Evolutionary conservation across 1,140 invertebrate species (phyloP), one percentile per base, ranked within the genome.

Genomic region (Drosophila athabasca): DNA sequence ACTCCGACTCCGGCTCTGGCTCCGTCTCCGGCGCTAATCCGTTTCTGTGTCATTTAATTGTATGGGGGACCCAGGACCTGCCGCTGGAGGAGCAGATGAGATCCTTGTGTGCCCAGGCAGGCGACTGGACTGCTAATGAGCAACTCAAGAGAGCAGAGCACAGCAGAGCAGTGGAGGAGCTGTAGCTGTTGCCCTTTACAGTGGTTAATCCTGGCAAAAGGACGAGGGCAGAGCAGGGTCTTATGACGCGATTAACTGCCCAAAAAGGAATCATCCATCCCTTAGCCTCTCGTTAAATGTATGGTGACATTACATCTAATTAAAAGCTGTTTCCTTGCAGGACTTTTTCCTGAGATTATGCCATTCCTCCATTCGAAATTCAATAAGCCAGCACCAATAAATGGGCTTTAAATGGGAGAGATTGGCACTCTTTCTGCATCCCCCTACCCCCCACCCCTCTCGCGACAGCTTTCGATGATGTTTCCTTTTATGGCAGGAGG

Each of bases 281-380:
- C 29, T 9, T 22, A 22, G 29, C 51, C 22, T 46, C 78, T 69
- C 83, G 81, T 85, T 87, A 76, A 62, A 69, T 65, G 35, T 64
- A 73, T 65, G 35, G 3, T 55, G 66, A 67, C 75, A 82, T 82
- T 82, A 88, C 57, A 72, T 79, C 75, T 88, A 87, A 87, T 82
- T 82, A 88, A 79, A 87, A 87, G 76, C 71, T 53, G 60, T 62
- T 17, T 52, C 44, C 41, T 61, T 59, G 62, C 49, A 75, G 67
- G 72, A 41, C 24, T 15, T 19, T 24, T 19, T 31, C 62, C 17
- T 13, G 35, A 39, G 35, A 39, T 39, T 39, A 48, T 61, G 6
- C n/a, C 55, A 22, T 19, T n/a, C n/a, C n/a, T 15, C 4, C 17
- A 51, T 64, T 61, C 26, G 51, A 51, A 60, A 62, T 76, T 68